These are phyloP conservation scores for Enteromius paludinosus DNA, from an alignment of 2,797 vertebrate species.

Conservation along the genomic window DNA sequence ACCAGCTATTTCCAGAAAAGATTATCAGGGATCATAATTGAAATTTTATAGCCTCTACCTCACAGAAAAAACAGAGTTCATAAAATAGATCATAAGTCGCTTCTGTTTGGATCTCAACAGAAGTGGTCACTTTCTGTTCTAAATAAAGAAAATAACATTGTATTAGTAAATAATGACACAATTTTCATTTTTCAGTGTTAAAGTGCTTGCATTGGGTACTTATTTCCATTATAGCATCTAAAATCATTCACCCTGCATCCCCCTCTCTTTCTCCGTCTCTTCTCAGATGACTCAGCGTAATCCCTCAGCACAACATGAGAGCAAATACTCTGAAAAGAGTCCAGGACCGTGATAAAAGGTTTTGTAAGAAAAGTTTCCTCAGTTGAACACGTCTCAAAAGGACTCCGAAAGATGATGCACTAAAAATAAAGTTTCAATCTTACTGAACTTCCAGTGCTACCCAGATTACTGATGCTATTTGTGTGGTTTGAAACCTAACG, in stretches of 20 bases:
- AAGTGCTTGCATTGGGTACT: not conserved
- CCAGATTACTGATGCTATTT: slow-evolving; percentile 37
- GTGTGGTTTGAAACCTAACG: slow-evolving; percentile 6
- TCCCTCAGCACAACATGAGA: slow-evolving; percentile 52
- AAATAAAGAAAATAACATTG: not conserved
- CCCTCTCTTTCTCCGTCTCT: not conserved
- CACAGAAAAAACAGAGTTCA: not conserved
- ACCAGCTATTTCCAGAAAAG: not conserved
- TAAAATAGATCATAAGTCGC: not conserved
- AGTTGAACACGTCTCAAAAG: slow-evolving; percentile 12
- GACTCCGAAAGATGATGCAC: slow-evolving; percentile 26
- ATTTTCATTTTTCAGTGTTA: not conserved
- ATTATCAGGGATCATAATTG: not conserved
- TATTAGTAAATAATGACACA: not conserved
- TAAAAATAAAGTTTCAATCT: slow-evolving; percentile 51
- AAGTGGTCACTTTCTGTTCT: not conserved
- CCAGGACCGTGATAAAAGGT: slow-evolving; percentile 56
- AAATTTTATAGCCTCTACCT: not conserved
- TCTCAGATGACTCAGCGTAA: slow-evolving; percentile 55
- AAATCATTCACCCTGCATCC: not conserved
- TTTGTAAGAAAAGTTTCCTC: slow-evolving; percentile 44
- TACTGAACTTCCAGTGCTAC: slow-evolving; percentile 28
- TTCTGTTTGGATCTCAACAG: not conserved
- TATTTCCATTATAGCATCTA: slow-evolving; percentile 23
- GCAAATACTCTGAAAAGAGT: slow-evolving; percentile 40